A percentile compares a stretch with the other conserved stretches of the same genome.
phyloP scores from a whole-genome alignment of 2,113 vertebrate genomes.

The Oceanites oceanicus region DNA sequence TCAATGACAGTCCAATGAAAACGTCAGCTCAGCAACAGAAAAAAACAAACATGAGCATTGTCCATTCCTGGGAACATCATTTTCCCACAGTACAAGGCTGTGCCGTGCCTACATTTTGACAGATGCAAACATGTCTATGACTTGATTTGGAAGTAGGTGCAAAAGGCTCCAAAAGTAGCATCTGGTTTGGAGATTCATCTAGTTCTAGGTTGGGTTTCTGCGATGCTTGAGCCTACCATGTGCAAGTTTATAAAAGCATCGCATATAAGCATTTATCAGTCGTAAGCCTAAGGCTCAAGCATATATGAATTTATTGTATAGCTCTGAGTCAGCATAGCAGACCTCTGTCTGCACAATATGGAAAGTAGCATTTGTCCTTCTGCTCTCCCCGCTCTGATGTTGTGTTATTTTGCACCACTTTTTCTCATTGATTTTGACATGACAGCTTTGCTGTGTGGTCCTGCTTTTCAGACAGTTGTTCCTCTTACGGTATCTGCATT shows the following conservation, averaged over 20 bases:
- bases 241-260: neutral
- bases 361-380: neutral
- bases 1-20: neutral
- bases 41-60: accelerated
- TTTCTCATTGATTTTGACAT: neutral
- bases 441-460: neutral
- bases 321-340: neutral
- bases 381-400: neutral
- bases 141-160: neutral
- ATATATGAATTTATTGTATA: neutral
- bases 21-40: neutral
- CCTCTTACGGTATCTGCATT: neutral
- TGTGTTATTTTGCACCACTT: neutral
- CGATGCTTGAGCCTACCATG: neutral
- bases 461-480: neutral
- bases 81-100: neutral
- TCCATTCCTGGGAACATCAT: neutral
- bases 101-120: neutral
- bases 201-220: neutral
- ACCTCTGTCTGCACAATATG: neutral
- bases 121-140: neutral
- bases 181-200: neutral
- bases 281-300: neutral
- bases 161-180: neutral
- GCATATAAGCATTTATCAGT: neutral